These are phyloP conservation scores for Lordiphosa andalusiaca DNA, from an alignment of 2,888 invertebrate species.

Conservation along the genomic window DNA sequence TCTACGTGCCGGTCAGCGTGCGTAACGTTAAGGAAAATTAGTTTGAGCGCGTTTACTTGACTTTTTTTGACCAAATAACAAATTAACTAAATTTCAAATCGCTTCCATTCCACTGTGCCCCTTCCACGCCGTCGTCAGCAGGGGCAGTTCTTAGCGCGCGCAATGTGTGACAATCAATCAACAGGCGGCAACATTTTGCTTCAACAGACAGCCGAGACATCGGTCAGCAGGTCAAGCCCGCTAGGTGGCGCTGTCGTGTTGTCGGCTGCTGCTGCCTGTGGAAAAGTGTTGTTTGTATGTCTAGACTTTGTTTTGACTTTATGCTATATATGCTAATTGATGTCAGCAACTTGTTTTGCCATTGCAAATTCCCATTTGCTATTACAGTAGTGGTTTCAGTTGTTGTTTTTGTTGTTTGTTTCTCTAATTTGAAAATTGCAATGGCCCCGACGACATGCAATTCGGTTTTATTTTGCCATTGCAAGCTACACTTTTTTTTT, in stretches of 20 bases:
- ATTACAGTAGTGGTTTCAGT: slow-evolving; percentile 10
- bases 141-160: slow-evolving; percentile 22
- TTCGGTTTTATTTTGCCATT: not conserved
- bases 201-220: slow-evolving; percentile 18
- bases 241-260: slow-evolving; percentile 47
- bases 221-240: slow-evolving; percentile 43
- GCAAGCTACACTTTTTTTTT: slow-evolving; percentile 10
- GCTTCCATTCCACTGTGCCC: too few species aligned
- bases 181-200: slow-evolving; percentile 16
- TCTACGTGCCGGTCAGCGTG: too few species aligned
- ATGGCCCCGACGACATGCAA: slow-evolving; percentile 51
- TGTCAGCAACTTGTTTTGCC: slow-evolving; percentile 42
- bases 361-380: slow-evolving; percentile 31
- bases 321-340: slow-evolving; percentile 57
- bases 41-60: too few species aligned
- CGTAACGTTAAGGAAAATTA: too few species aligned
- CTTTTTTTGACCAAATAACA: too few species aligned
- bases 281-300: slow-evolving; percentile 31
- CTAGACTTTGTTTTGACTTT: slow-evolving; percentile 61
- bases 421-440: slow-evolving; percentile 65
- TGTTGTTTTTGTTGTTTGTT: slow-evolving; percentile 21
- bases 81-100: too few species aligned
- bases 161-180: slow-evolving; percentile 56
- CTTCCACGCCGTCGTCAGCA: too few species aligned
- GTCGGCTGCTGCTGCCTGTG: not conserved